Percentiles rank a stretch among this genome's conserved stretches.
Conservation (phyloP, 2,113 vertebrate genomes). For the Ifrita kowaldi region DNA sequence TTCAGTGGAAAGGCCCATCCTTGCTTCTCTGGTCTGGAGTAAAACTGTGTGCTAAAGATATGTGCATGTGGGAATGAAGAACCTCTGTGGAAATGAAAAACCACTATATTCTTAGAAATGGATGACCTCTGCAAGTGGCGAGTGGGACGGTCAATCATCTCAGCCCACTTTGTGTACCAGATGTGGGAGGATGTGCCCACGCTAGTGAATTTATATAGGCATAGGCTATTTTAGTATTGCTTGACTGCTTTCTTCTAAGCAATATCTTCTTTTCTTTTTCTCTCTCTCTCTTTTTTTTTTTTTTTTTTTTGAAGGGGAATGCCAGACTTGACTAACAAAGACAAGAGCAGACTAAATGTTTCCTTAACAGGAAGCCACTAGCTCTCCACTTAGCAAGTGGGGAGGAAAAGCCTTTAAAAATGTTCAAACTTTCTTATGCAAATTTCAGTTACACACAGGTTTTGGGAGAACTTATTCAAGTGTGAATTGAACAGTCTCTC, state of each 20-base stretch:
- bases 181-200: neutral
- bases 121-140: neutral
- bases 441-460: slow-evolving; percentile 2
- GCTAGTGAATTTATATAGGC: neutral
- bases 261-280: neutral
- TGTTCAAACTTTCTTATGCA: slow-evolving; percentile 37
- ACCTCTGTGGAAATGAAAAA: neutral
- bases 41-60: neutral
- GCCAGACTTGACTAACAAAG: slow-evolving; percentile 70
- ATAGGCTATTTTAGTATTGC: neutral
- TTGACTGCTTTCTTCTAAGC: slow-evolving; percentile 14
- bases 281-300: neutral
- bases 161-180: neutral
- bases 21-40: neutral
- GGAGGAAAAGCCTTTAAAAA: slow-evolving; percentile 33
- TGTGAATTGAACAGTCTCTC: neutral
- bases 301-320: slow-evolving; percentile 34
- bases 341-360: slow-evolving; percentile 59
- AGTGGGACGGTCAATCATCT: neutral
- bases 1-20: neutral
- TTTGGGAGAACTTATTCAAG: neutral
- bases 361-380: slow-evolving; percentile 73
- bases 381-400: slow-evolving; percentile 28
- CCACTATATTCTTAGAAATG: slow-evolving; percentile 17
- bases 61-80: neutral